Evolutionary conservation across 2,113 vertebrate genomes (phyloP), one percentile per base, ranked within the genome.

Genomic region (Eira barbara): DNA sequence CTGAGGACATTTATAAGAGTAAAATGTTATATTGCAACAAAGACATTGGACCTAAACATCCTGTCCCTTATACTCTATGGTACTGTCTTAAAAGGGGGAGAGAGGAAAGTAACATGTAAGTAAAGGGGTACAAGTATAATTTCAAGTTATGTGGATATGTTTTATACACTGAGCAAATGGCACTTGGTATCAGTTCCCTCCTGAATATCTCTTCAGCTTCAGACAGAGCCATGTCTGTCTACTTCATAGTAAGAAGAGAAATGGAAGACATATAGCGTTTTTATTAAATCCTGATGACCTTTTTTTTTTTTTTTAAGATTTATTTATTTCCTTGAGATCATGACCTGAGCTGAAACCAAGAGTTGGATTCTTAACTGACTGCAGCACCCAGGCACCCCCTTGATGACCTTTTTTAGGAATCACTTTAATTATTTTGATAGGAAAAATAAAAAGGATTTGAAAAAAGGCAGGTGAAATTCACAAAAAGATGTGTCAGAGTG

Each of bases 401-500:
- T 1, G 7, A 78, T 78, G 42, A 78, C 27, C 42, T 42, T 47
- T 67, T 85, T 57, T 69, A 67, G 45, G 3, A 89, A 71, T 61
- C 7, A 4, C 6, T 61, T 84, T 80, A 31, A 80, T 34, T 71
- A 20, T 45, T 87, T 91, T 36, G 10, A 49, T 63, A 25, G 6
- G 18, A 74, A 91, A 87, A 81, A 6, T 13, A 47, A 81, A 47
- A 81, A 71, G 76, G 0, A 55, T 45, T 76, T 90, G 27, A 76
- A 92, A 90, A 95, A 36, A 93, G 1, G 9, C n/a, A 20, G 6
- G 55, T 23, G n/a, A 85, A 80, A 81, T 65, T 47, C 74, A 89
- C 15, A 69, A 49, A 87, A 79, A 80, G 69, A 29, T 21, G 39
- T 42, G 25, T 63, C 36, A 27, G 20, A 59, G 20, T 34, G 9